These are phyloP conservation scores for Tautogolabrus adspersus DNA, from an alignment of 2,113 vertebrate species.

Conservation along the genomic window DNA sequence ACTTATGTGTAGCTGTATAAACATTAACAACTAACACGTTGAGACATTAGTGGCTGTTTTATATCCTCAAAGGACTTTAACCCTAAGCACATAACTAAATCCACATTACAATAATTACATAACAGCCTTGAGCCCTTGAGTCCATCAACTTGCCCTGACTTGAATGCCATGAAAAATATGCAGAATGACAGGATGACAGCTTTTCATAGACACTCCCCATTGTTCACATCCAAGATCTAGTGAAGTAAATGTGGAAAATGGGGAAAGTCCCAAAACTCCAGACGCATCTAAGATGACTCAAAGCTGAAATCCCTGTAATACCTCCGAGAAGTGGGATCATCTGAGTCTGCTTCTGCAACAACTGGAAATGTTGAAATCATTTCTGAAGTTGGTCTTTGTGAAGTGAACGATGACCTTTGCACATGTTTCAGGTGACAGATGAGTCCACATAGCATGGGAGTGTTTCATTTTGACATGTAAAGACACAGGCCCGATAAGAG, in stretches of 20 bases:
- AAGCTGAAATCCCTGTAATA: slow-evolving; percentile 3
- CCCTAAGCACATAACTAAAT: slow-evolving; percentile 11
- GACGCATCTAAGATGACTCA: slow-evolving; percentile 11
- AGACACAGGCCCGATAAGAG: slow-evolving; percentile 4
- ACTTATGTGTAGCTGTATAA: too few relatives aligned
- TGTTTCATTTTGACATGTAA: slow-evolving; percentile 7
- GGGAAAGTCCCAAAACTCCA: slow-evolving; percentile 18
- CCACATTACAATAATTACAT: slow-evolving; percentile 1
- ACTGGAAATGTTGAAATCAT: slow-evolving; percentile 3
- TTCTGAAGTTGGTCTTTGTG: background rate
- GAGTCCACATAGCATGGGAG: background rate
- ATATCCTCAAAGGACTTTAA: slow-evolving; percentile 1
- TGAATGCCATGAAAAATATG: slow-evolving; percentile 25
- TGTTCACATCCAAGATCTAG: background rate
- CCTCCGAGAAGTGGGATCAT: background rate
- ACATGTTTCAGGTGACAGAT: background rate
- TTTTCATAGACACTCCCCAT: background rate
- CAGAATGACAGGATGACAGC: slow-evolving; percentile 5
- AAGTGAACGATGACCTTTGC: slow-evolving; percentile 8
- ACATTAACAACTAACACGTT: background rate
- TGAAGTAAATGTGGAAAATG: background rate
- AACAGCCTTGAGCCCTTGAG: slow-evolving; percentile 6
- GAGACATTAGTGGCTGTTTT: background rate
- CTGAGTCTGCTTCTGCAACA: background rate
- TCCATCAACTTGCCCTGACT: slow-evolving; percentile 1